These are phyloP conservation scores for Drosophila formosana DNA, from an alignment of 2,888 invertebrate genomes.

Conservation along the genomic window DNA sequence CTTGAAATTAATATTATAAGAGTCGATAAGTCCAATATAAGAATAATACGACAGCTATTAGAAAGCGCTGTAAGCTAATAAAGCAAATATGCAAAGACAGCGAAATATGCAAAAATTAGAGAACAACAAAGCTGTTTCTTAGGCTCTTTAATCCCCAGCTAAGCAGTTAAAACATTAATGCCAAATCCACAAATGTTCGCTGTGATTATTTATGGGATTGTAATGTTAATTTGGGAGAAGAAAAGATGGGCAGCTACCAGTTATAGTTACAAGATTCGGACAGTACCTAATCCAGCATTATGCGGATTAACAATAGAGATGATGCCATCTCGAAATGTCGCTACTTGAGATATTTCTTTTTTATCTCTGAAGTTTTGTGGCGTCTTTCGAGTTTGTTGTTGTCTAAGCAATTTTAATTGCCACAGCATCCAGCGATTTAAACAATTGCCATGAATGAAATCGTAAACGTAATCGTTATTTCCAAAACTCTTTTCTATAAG, in stretches of 20 bases:
- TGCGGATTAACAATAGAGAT: slow-evolving; percentile 52
- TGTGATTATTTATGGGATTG: slow-evolving; percentile 13
- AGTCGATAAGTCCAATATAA: neutral
- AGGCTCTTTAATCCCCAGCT: neutral
- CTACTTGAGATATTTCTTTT: slow-evolving; percentile 58
- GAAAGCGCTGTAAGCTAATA: neutral
- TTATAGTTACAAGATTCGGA: slow-evolving; percentile 12
- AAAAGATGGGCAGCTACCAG: slow-evolving; percentile 31
- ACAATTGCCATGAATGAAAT: slow-evolving; percentile 64
- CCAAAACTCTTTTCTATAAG: slow-evolving; percentile 47
- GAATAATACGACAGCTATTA: neutral
- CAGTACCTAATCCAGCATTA: slow-evolving; percentile 66
- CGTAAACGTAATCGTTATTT: slow-evolving; percentile 15
- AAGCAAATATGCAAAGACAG: neutral
- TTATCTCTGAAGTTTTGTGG: neutral
- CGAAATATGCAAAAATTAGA: neutral
- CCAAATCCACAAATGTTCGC: slow-evolving; percentile 4
- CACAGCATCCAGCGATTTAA: slow-evolving; percentile 41
- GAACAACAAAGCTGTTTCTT: neutral
- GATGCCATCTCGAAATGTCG: slow-evolving; percentile 69
- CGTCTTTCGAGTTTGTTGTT: slow-evolving; percentile 49
- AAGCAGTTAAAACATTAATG: neutral
- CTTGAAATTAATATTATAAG: neutral
- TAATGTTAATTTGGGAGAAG: slow-evolving; percentile 30
- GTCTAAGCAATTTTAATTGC: slow-evolving; percentile 75